Evolutionary conservation across 2,888 invertebrate species (phyloP).

Genomic region (Miltochrista miniata): DNA sequence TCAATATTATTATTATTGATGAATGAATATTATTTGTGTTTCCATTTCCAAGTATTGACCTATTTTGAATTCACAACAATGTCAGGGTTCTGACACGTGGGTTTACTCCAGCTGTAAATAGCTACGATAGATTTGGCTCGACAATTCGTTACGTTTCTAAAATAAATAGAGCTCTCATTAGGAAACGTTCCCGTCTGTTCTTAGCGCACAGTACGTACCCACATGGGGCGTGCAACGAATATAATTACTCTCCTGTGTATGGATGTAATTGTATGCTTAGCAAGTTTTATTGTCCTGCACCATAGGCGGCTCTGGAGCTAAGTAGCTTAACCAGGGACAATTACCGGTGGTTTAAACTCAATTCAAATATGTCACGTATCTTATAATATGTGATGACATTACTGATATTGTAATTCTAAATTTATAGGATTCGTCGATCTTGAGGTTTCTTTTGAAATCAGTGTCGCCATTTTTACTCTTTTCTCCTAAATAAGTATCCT

Average conservation of each 20-base stretch:
- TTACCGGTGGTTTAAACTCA: constrained; percentile 50
- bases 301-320: constrained; percentile 51
- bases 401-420: constrained; percentile 15
- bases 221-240: constrained; percentile 57
- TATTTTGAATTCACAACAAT: constrained; percentile 54
- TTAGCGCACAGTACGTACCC: constrained; percentile 33
- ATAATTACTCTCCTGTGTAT: constrained; percentile 54
- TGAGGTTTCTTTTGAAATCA: too few species aligned
- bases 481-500: too few species aligned
- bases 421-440: too few species aligned
- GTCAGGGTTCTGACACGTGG: constrained; percentile 48
- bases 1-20: too few species aligned
- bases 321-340: constrained; percentile 65
- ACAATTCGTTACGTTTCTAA: constrained; percentile 30
- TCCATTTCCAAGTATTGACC: constrained; percentile 39
- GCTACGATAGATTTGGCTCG: constrained; percentile 31
- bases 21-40: too few species aligned
- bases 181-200: constrained; percentile 37
- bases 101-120: constrained; percentile 42
- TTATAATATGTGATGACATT: constrained; percentile 39
- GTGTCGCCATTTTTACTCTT: too few species aligned
- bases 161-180: constrained; percentile 41
- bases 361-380: constrained; percentile 60
- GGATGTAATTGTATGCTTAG: constrained; percentile 55
- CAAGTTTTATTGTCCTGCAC: constrained; percentile 59